Percentiles rank a stretch among this genome's conserved stretches.
phyloP scores from a whole-genome alignment of 2,797 vertebrate species.

The Syngnathus acus region DNA sequence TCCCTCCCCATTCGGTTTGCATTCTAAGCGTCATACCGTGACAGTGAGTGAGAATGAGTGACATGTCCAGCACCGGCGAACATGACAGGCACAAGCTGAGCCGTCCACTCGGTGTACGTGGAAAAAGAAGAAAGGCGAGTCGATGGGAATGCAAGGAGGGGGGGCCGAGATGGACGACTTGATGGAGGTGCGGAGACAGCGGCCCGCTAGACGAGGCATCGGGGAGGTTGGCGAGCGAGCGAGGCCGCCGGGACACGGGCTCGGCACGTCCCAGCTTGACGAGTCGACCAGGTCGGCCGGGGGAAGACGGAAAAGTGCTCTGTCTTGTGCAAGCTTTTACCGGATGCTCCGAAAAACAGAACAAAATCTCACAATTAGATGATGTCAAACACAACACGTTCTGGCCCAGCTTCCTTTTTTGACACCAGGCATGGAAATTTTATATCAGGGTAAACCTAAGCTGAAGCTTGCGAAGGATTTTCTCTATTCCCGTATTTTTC shows the following conservation, averaged over 20 bases:
- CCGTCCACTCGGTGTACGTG: conserved; percentile 22
- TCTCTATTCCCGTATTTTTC: no score
- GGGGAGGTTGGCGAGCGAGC: conserved; percentile 49
- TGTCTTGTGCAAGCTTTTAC: not conserved
- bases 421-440: no score
- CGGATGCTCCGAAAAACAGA: not conserved
- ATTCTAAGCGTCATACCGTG: conserved; percentile 20
- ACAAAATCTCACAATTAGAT: not conserved
- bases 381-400: no score
- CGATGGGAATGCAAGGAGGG: conserved; percentile 58
- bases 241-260: conserved; percentile 34
- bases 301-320: not conserved
- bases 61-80: conserved; percentile 21
- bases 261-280: conserved; percentile 52
- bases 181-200: conserved; percentile 68
- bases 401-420: no score
- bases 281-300: conserved; percentile 56
- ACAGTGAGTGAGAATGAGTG: conserved; percentile 30
- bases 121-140: conserved; percentile 55
- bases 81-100: conserved; percentile 38
- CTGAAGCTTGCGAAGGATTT: no score
- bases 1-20: not conserved
- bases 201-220: conserved; percentile 65
- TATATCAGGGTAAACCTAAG: no score
- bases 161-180: conserved; percentile 74